phyloP scores from a whole-genome alignment of 2,888 invertebrate species.

The Euphydryas editha region DNA sequence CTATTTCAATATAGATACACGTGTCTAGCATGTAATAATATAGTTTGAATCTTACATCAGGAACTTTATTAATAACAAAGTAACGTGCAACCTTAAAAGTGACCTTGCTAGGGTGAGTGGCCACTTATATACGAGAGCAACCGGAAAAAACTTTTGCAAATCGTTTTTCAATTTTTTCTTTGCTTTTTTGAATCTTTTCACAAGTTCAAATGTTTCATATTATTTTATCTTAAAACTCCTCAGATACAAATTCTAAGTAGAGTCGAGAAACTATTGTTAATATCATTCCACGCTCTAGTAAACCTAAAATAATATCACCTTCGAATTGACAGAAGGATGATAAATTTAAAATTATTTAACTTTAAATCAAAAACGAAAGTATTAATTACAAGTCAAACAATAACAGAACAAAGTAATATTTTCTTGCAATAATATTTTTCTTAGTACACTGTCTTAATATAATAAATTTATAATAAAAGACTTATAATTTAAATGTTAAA shows the following conservation, averaged over 20 bases:
- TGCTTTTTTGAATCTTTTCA: constrained; percentile 15
- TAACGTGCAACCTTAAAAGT: constrained; percentile 37
- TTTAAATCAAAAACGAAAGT: neutral
- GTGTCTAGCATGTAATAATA: too few relatives aligned
- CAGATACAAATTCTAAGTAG: neutral
- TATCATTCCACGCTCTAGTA: neutral
- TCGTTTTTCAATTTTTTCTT: neutral
- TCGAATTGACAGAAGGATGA: neutral
- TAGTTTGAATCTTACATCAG: constrained; percentile 1
- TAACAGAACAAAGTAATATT: neutral
- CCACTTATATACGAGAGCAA: constrained; percentile 39
- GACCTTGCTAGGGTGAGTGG: constrained; percentile 62
- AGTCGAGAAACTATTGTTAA: too few relatives aligned
- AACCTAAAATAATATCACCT: neutral
- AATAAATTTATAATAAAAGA: neutral
- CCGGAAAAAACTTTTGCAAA: constrained; percentile 28
- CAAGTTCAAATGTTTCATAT: constrained; percentile 1
- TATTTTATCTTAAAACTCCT: constrained; percentile 7
- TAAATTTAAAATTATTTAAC: too few relatives aligned
- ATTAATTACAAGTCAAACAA: neutral
- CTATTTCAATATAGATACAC: too few relatives aligned
- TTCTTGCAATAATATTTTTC: neutral
- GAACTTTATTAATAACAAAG: constrained; percentile 26
- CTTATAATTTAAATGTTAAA: neutral
- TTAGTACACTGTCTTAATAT: neutral